Base-by-base conservation (phyloP, 2,113 vertebrate genomes). In the Hyaena hyaena region DNA sequence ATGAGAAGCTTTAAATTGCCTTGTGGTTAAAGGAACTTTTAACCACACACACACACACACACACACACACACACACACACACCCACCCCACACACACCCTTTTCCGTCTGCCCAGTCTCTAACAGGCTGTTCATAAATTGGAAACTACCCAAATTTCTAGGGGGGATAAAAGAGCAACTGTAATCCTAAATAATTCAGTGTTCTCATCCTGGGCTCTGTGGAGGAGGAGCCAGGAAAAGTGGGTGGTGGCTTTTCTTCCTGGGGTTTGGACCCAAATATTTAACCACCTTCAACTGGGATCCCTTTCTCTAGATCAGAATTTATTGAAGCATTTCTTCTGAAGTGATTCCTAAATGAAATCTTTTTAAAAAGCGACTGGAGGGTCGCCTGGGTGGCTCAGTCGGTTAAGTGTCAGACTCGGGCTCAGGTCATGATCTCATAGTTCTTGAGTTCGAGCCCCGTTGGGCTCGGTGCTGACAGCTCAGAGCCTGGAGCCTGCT, bases 101-200 rank as follows among this genome's bases (percentile, higher is more conserved):
- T 66, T 65, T 93, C 71, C 45, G 53, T n/a, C 14, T 85, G 69
- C 53, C 61, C 33, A 66, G 26, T 71, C 26, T 76, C 35, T 39
- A 82, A n/a, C 33, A 92, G 96, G 69, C 33, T 88, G 31, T 80
- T 96, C 94, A 84, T 76, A 93, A 63, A 91, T 4, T 55, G 74
- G 71, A 90, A 86, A 93, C 77, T 50, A 86, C 1, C 33, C 35
- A 79, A 33, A 77, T 45, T 97, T 95, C 68, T 24, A 14, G 24
- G 0, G 15, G 12, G 21, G 26, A 45, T 61, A n/a, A 7, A 45
- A 31, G 24, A 71, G 33, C 21, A 50, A 15, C 10, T 73, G 14
- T 55, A 63, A 88, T 85, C 16, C 10, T 61, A 48, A 90, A 3
- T 43, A 94, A 87, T 17, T 35, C 43, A 55, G 12, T 28, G 14